A percentile compares a stretch with the other conserved stretches of the same genome.
These are phyloP conservation scores for Vannuccia rotundouncinata DNA, from an alignment of 2,888 invertebrate species.

Conservation along the genomic window DNA sequence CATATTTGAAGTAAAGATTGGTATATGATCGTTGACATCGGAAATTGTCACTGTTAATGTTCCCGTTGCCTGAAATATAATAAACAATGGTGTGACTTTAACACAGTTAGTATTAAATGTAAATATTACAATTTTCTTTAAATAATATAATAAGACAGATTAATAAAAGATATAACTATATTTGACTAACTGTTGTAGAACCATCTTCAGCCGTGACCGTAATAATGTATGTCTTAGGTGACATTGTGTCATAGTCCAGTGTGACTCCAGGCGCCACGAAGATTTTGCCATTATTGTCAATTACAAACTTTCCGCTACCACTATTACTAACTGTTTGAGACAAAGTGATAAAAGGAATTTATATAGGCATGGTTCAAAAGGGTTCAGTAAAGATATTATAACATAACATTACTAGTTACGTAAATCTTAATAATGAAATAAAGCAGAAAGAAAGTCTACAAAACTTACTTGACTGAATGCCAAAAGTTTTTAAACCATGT, in stretches of 20 bases:
- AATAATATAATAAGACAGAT: too few species aligned
- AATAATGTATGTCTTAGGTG: not conserved
- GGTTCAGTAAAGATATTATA: too few species aligned
- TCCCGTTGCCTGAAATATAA: not conserved
- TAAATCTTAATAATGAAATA: too few species aligned
- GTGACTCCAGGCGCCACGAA: not conserved
- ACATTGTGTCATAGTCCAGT: constrained; percentile 2
- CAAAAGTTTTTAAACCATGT: not conserved
- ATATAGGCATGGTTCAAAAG: too few species aligned
- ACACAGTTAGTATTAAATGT: too few species aligned
- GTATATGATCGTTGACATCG: not conserved
- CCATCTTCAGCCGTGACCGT: not conserved
- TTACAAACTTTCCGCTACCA: not conserved
- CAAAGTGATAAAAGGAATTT: too few species aligned
- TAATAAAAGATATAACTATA: too few species aligned
- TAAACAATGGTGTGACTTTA: too few species aligned
- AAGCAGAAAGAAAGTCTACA: not conserved
- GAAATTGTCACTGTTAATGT: not conserved
- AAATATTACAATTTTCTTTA: too few species aligned
- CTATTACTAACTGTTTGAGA: not conserved
- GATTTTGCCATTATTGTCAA: not conserved
- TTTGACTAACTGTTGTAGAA: too few species aligned
- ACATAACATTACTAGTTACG: too few species aligned
- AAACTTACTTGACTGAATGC: not conserved
- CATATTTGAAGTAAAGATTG: not conserved